Evolutionary conservation across 2,888 invertebrate genomes (phyloP).

Genomic region (Idaea straminata): DNA sequence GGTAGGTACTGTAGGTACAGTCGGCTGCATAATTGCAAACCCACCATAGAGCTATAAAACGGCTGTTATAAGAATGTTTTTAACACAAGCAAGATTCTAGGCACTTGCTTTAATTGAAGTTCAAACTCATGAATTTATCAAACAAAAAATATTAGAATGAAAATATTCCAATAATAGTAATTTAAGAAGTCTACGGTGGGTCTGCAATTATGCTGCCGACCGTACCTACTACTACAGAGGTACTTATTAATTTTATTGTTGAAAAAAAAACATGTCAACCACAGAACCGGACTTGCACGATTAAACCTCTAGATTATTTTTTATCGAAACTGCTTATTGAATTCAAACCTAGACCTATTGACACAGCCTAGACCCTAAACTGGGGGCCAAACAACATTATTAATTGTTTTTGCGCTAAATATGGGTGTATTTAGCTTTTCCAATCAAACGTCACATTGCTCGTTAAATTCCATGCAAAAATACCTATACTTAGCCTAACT

Average conservation of each 20-base stretch:
- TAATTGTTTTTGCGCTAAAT: background rate
- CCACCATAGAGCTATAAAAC: too few species aligned
- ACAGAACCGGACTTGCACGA: background rate
- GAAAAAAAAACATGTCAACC: background rate
- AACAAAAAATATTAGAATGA: too few species aligned
- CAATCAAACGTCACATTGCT: background rate
- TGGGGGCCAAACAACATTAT: conserved; percentile 11
- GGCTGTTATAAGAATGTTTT: too few species aligned
- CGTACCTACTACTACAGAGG: too few species aligned
- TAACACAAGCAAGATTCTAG: too few species aligned
- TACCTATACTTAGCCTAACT: background rate
- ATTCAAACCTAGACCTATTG: conserved; percentile 16
- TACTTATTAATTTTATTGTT: background rate
- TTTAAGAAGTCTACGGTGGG: too few species aligned
- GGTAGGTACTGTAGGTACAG: too few species aligned
- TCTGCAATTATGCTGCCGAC: too few species aligned
- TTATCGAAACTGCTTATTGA: background rate
- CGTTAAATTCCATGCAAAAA: background rate
- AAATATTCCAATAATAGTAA: too few species aligned
- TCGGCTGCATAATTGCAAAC: too few species aligned
- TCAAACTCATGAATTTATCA: too few species aligned
- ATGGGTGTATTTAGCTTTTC: background rate
- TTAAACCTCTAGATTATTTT: background rate
- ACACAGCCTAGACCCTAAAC: conserved; percentile 10
- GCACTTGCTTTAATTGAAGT: too few species aligned